Evolutionary conservation across 2,888 invertebrate genomes (phyloP).

Genomic region (Megalurothrips usitatus): DNA sequence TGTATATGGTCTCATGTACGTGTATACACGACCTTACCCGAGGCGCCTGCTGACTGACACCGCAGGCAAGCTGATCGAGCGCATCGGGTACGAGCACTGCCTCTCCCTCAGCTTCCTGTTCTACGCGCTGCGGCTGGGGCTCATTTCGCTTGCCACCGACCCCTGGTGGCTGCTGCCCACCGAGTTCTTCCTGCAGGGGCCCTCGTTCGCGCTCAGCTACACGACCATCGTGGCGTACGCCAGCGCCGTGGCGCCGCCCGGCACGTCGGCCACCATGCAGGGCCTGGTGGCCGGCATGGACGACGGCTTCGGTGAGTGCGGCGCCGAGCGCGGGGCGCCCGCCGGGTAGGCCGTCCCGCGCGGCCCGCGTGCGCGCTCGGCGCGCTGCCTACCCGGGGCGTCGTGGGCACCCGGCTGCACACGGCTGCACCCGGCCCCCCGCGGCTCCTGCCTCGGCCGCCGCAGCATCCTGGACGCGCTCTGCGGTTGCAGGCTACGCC

Average conservation of each 20-base stretch:
- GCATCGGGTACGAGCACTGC: slow-evolving; percentile 71
- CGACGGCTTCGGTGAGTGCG: slow-evolving; percentile 66
- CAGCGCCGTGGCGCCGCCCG: slow-evolving; percentile 60
- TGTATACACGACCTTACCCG: too few relatives aligned
- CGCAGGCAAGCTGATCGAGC: slow-evolving; percentile 70
- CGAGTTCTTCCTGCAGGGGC: slow-evolving; percentile 77
- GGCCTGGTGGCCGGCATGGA: slow-evolving; percentile 85
- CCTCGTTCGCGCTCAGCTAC: slow-evolving; percentile 82
- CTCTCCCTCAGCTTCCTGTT: slow-evolving; percentile 72
- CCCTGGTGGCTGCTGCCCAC: slow-evolving; percentile 80
- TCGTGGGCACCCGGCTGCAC: too few relatives aligned
- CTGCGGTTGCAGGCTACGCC: slow-evolving; percentile 59
- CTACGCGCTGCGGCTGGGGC: slow-evolving; percentile 67
- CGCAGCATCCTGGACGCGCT: too few relatives aligned
- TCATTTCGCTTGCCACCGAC: slow-evolving; percentile 69
- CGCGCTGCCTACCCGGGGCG: too few relatives aligned
- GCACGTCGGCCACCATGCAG: slow-evolving; percentile 79
- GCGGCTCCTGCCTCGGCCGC: too few relatives aligned
- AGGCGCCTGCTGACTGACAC: too few relatives aligned
- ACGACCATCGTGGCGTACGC: slow-evolving; percentile 72
- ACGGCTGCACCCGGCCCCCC: too few relatives aligned
- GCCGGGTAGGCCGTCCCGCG: too few relatives aligned
- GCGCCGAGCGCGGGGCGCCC: too few relatives aligned
- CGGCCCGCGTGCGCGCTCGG: too few relatives aligned
- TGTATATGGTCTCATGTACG: too few relatives aligned